Percentiles rank a stretch among this genome's conserved stretches.
phyloP scores from a whole-genome alignment of 2,888 invertebrate species.

The Nomada fucata region DNA sequence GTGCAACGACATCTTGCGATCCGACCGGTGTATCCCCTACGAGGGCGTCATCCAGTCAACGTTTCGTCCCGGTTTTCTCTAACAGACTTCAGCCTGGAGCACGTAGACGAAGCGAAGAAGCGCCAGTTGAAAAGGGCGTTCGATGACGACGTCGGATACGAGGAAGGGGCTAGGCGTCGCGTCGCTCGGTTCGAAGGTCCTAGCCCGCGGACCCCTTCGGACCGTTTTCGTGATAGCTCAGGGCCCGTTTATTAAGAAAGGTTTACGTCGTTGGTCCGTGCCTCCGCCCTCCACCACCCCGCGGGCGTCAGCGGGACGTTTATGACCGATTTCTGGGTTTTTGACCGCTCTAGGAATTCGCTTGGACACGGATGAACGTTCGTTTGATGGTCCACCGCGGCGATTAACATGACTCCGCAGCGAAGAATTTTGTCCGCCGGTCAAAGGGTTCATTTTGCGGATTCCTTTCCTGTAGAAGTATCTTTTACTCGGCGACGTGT shows the following conservation, averaged over 20 bases:
- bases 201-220: constrained; percentile 50
- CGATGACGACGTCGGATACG: constrained; percentile 11
- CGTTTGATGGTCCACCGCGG: constrained; percentile 20
- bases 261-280: constrained; percentile 51
- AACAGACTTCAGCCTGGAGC: constrained; percentile 60
- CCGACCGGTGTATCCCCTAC: not conserved
- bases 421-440: constrained; percentile 12
- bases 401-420: constrained; percentile 47
- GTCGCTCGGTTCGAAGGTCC: constrained; percentile 47
- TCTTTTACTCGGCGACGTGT: constrained; percentile 12
- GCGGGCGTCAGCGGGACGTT: constrained; percentile 33
- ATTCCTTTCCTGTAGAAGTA: constrained; percentile 1
- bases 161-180: constrained; percentile 17
- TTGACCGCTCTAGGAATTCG: constrained; percentile 68
- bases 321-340: constrained; percentile 53
- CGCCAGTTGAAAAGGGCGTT: constrained; percentile 45
- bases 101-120: constrained; percentile 49
- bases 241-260: constrained; percentile 69
- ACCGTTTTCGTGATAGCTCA: constrained; percentile 72
- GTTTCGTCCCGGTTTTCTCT: constrained; percentile 18
- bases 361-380: constrained; percentile 36
- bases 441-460: constrained; percentile 26
- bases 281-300: constrained; percentile 13
- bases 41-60: constrained; percentile 12
- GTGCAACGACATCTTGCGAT: constrained; percentile 58